Evolutionary conservation across 2,113 vertebrate genomes (phyloP), one percentile per base, ranked within the genome.

Genomic region (Lucifuga dentata): DNA sequence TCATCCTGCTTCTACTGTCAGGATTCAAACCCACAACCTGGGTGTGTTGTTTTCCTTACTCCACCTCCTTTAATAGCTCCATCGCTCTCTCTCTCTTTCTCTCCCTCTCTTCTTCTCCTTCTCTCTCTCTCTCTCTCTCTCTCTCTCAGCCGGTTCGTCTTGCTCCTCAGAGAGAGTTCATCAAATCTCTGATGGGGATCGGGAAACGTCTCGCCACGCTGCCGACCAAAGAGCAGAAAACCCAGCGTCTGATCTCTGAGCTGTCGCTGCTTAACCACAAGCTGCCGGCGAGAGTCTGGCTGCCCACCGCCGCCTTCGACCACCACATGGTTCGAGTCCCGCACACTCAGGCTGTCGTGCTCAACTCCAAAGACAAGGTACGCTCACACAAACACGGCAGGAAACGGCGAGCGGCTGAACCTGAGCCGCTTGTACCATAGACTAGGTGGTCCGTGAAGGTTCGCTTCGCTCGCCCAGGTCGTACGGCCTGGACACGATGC

Each of bases 151-250:
- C 96, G 0, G 90, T 95, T 64, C 91, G 97, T 8, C 92, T 99
- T 13, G 94, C 95, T 0, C 97, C 97, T 0, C 97, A 98, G 90
- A 87, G 97, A 3, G 96, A 98, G 21, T 98, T 98, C 90, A 96
- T 99, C 70, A 96, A 98, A 73, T 98, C 97, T 0, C 92, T 99
- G 77, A 94, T 99, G 88, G 94, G 95, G 3, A 98, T 99, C 5
- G 97, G 97, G 55, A 97, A 96, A 86, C 95, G 97, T 1, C 73
- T 99, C 82, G 95, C 96, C 52, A 97, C 95, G 0, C 89, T 99
- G 67, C 96, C 96, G n/a, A 98, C 97, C 86, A 98, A 98, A 74
- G 97, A 98, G 86, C 96, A 98, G 93, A 99, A 99, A 81, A 99
- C 97, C 0, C 95, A 96, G 76, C 86, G 97, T 1, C 92, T 99